A percentile compares a stretch with the other conserved stretches of the same genome.
phyloP scores from a whole-genome alignment of 2,797 vertebrate species.

The Caiman crocodilus region DNA sequence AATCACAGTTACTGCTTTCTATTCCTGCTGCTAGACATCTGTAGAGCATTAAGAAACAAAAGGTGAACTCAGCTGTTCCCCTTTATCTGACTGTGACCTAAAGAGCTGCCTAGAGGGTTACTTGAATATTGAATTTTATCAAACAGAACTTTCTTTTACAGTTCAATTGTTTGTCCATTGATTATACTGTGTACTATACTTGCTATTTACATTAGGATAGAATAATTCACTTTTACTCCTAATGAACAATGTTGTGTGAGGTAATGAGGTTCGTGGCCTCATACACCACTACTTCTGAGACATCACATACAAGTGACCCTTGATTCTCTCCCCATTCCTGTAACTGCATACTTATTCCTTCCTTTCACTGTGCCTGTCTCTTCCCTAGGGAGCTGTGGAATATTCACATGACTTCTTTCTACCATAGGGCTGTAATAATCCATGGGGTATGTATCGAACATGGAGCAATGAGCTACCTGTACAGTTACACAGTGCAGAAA shows the following conservation, averaged over 20 bases:
- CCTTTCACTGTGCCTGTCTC: not conserved
- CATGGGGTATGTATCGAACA: not conserved
- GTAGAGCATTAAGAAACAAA: constrained; percentile 8
- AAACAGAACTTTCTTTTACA: not conserved
- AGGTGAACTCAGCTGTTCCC: not conserved
- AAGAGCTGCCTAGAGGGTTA: not conserved
- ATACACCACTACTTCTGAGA: not conserved
- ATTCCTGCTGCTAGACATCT: not conserved
- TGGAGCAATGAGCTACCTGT: not conserved
- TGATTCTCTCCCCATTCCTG: fast-evolving
- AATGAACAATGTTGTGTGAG: not conserved
- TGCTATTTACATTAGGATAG: not conserved
- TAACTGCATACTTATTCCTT: not conserved
- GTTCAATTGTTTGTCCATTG: not conserved
- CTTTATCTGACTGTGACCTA: constrained; percentile 12
- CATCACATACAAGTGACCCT: not conserved
- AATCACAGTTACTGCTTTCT: not conserved
- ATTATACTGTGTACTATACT: not conserved
- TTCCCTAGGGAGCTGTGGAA: not conserved
- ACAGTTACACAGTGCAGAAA: not conserved
- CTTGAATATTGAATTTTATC: constrained; percentile 18
- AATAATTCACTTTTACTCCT: not conserved
- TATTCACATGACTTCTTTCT: not conserved
- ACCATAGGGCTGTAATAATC: not conserved
- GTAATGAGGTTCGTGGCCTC: too few species aligned